Percentiles rank a stretch among this genome's conserved stretches.
Evolutionary conservation across 2,888 invertebrate species (phyloP).

Genomic region (Hypolimnas misippus): DNA sequence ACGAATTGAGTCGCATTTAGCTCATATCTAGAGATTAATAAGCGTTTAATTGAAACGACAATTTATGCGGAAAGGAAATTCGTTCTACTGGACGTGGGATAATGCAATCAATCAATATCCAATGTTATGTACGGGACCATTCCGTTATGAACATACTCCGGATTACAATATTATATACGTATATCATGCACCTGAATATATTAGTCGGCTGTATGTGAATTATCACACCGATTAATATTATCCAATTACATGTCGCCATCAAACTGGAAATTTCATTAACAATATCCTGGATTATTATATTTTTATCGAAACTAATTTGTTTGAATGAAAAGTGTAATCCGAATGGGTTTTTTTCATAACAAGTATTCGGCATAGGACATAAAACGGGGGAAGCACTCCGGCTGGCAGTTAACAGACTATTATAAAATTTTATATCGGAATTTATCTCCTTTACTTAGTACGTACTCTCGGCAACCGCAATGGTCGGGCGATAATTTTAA

Average conservation of each 20-base stretch:
- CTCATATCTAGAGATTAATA: slow-evolving; percentile 20
- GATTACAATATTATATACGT: slow-evolving; percentile 39
- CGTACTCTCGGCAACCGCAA: slow-evolving; percentile 43
- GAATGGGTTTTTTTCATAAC: slow-evolving; percentile 42
- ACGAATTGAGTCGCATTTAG: neutral
- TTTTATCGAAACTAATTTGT: slow-evolving; percentile 29
- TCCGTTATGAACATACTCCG: slow-evolving; percentile 41
- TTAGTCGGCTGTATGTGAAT: slow-evolving; percentile 22
- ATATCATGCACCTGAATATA: slow-evolving; percentile 33
- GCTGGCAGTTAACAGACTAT: slow-evolving; percentile 51
- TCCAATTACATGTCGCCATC: slow-evolving; percentile 25
- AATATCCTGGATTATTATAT: neutral
- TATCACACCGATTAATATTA: slow-evolving; percentile 23
- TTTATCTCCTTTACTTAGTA: slow-evolving; percentile 49
- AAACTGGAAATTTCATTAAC: slow-evolving; percentile 21
- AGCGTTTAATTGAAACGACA: slow-evolving; percentile 39
- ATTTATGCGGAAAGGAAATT: slow-evolving; percentile 40
- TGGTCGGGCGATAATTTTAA: slow-evolving; percentile 46
- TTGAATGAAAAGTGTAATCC: slow-evolving; percentile 41
- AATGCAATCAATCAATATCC: slow-evolving; percentile 44
- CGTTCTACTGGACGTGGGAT: slow-evolving; percentile 33
- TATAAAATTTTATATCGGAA: slow-evolving; percentile 51
- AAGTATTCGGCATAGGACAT: slow-evolving; percentile 46
- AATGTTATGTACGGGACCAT: slow-evolving; percentile 41
- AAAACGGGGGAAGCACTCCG: slow-evolving; percentile 47